These are phyloP conservation scores for Cyanoramphus novaezelandiae DNA, from an alignment of 2,113 vertebrate genomes.

Conservation along the genomic window DNA sequence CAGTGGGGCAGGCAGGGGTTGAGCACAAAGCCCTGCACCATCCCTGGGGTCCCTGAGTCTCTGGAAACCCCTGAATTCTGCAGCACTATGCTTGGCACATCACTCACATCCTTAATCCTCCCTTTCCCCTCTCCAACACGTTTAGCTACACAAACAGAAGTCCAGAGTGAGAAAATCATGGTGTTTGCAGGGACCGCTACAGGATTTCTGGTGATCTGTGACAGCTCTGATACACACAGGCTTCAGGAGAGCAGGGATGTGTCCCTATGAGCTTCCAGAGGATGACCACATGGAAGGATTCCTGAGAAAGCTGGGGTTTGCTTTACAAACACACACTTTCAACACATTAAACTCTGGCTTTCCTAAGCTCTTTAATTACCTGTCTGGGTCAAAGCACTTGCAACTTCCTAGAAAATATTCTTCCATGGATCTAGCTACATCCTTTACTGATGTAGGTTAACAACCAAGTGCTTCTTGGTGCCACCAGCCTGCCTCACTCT, in stretches of 20 bases:
- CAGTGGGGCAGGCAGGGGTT: not conserved
- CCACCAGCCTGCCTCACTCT: not conserved
- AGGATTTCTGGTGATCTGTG: not conserved
- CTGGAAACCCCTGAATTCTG: not conserved
- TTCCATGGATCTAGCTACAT: fast-evolving
- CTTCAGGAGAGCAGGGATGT: fast-evolving
- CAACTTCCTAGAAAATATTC: not conserved
- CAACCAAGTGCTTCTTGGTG: not conserved
- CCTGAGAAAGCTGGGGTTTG: not conserved
- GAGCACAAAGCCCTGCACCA: not conserved
- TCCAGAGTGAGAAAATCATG: fast-evolving
- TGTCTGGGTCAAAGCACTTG: not conserved
- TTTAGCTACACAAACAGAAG: not conserved
- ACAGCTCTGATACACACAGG: not conserved
- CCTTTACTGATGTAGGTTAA: not conserved
- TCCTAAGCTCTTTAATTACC: not conserved
- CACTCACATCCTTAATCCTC: not conserved
- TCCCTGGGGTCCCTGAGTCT: fast-evolving
- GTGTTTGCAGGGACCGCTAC: not conserved
- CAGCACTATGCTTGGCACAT: not conserved
- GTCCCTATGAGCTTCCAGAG: not conserved
- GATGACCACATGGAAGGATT: not conserved
- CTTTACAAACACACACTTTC: not conserved
- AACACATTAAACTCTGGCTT: not conserved
- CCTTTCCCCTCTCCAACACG: not conserved